These are phyloP conservation scores for Smutsia temminckii DNA, from an alignment of 2,797 vertebrate species.

Conservation along the genomic window DNA sequence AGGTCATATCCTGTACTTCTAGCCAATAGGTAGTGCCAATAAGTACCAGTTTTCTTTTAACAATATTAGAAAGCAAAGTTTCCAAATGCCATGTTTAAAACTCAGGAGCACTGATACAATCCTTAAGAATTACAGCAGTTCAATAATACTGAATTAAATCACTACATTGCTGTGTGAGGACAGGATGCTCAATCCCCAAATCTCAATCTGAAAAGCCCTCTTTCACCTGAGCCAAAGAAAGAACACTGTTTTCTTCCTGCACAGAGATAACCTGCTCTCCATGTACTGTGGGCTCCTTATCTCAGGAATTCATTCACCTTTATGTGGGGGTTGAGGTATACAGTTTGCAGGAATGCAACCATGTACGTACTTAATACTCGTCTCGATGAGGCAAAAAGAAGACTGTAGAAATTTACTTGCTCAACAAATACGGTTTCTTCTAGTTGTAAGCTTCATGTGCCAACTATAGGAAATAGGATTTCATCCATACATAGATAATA, in stretches of 20 bases:
- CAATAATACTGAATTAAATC: background rate
- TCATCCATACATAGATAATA: background rate
- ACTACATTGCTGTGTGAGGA: background rate
- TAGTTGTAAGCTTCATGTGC: background rate
- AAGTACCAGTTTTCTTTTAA: constrained; percentile 37
- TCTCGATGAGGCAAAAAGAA: background rate
- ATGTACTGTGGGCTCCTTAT: background rate
- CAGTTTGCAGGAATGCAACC: background rate
- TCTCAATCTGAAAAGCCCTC: background rate
- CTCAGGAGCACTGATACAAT: background rate
- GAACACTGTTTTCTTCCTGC: background rate
- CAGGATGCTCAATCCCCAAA: background rate
- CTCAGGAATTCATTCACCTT: background rate
- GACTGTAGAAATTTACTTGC: background rate
- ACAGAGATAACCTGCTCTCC: background rate
- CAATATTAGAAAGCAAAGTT: background rate
- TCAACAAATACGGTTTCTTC: constrained; percentile 11
- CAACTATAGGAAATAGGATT: background rate
- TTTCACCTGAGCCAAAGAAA: background rate
- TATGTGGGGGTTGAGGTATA: background rate
- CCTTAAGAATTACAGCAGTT: background rate
- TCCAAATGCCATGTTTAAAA: background rate
- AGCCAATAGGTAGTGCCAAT: constrained; percentile 58
- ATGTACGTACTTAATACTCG: no score
- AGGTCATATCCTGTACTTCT: background rate